A percentile compares a stretch with the other conserved stretches of the same genome.
Evolutionary conservation across 2,113 vertebrate species (phyloP).

Genomic region (Pelecanus crispus): DNA sequence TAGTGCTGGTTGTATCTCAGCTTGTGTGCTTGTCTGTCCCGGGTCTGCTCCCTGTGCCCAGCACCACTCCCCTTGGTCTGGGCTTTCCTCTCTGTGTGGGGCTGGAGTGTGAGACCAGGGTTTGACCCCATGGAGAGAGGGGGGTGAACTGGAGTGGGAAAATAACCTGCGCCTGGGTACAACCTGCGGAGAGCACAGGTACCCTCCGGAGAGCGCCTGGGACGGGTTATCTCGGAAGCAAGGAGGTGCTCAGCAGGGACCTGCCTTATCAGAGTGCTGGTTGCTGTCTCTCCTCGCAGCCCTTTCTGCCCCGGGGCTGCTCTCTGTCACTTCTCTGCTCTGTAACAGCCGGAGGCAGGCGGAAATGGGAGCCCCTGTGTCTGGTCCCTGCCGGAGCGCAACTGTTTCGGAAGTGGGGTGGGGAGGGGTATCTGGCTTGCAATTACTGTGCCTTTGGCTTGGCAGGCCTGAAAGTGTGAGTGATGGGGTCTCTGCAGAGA

Average conservation of each 20-base stretch:
- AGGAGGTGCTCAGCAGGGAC: slow-evolving; percentile 67
- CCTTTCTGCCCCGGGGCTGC: slow-evolving; percentile 23
- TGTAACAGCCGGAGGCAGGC: slow-evolving; percentile 36
- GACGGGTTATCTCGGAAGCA: slow-evolving; percentile 52
- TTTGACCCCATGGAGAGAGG: not conserved
- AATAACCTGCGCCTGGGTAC: not conserved
- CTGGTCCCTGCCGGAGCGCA: not conserved
- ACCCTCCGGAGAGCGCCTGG: not conserved
- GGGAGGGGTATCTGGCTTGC: not conserved
- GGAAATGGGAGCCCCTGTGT: slow-evolving; percentile 44
- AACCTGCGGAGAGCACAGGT: not conserved
- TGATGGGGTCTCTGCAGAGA: slow-evolving; percentile 28
- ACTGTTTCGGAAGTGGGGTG: not conserved
- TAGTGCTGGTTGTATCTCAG: not conserved
- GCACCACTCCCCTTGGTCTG: not conserved
- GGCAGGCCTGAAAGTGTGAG: slow-evolving; percentile 48
- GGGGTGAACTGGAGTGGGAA: not conserved
- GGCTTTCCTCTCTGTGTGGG: not conserved
- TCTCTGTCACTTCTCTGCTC: slow-evolving; percentile 53
- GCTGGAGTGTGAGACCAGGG: not conserved
- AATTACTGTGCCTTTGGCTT: slow-evolving; percentile 39
- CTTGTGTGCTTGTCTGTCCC: not conserved
- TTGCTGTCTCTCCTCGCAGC: slow-evolving; percentile 64
- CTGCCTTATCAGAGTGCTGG: slow-evolving; percentile 62
- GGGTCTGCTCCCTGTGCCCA: not conserved